phyloP scores from a whole-genome alignment of 2,797 vertebrate species.

The Enteromius mattozi region DNA sequence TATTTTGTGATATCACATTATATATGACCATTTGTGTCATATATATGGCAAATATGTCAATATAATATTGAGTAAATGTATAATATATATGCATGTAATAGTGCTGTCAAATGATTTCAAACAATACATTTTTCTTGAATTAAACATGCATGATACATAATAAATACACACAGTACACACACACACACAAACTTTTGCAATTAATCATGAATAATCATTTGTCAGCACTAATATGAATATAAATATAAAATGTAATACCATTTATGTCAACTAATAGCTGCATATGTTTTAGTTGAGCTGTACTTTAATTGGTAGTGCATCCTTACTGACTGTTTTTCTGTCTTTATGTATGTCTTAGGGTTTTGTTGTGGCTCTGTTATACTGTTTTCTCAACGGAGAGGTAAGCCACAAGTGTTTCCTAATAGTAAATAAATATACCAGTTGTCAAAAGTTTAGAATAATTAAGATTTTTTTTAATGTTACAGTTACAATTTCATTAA shows the following conservation, averaged over 20 bases:
- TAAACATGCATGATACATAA: too few species aligned
- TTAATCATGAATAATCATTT: too few species aligned
- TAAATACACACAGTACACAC: too few species aligned
- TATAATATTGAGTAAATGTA: background rate
- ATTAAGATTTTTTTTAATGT: background rate
- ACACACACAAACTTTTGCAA: too few species aligned
- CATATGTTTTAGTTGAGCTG: background rate
- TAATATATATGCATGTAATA: background rate
- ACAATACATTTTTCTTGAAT: too few species aligned
- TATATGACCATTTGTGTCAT: background rate
- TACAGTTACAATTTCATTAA: background rate
- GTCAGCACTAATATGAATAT: too few species aligned
- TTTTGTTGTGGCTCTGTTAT: slow-evolving; percentile 88
- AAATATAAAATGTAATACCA: background rate
- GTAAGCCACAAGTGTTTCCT: slow-evolving; percentile 69
- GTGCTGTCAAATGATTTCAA: too few species aligned
- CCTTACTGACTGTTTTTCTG: background rate
- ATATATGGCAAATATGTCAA: background rate
- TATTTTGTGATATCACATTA: background rate
- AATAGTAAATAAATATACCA: background rate
- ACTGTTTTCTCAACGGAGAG: slow-evolving; percentile 91
- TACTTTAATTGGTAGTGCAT: background rate
- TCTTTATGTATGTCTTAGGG: slow-evolving; percentile 74
- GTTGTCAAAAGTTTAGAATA: background rate
- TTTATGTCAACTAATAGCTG: background rate